Evolutionary conservation across 2,797 vertebrate genomes (phyloP).

Genomic region (Spondyliosoma cantharus): DNA sequence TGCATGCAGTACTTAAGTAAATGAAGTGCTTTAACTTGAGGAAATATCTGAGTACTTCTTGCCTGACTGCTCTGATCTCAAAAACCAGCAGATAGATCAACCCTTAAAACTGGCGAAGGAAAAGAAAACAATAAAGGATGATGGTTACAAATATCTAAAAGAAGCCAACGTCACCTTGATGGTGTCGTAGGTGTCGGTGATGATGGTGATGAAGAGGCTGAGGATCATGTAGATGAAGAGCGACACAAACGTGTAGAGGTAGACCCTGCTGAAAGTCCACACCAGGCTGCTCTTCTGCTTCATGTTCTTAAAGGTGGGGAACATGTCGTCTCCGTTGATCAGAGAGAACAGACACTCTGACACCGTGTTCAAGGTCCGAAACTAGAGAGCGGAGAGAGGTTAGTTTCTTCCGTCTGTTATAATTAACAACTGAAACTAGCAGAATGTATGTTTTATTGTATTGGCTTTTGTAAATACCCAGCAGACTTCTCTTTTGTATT

Average conservation of each 20-base stretch:
- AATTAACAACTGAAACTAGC: neutral
- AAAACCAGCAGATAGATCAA: neutral
- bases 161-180: constrained; percentile 88
- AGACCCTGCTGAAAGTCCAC: constrained; percentile 94
- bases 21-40: neutral
- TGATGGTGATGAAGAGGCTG: constrained; percentile 86
- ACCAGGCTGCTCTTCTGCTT: constrained; percentile 89
- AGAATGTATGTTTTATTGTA: neutral
- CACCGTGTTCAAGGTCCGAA: constrained; percentile 92
- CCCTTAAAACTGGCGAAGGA: neutral
- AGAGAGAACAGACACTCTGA: constrained; percentile 95
- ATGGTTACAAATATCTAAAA: neutral
- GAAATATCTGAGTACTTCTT: neutral
- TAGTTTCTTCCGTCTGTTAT: neutral
- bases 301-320: constrained; percentile 92
- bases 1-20: no score
- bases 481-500: neutral
- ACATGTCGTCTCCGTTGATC: constrained; percentile 97
- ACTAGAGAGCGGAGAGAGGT: constrained; percentile 76
- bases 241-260: constrained; percentile 86
- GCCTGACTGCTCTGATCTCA: neutral
- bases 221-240: constrained; percentile 87
- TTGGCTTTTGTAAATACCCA: neutral
- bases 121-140: neutral
- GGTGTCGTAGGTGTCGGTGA: constrained; percentile 95